These are phyloP conservation scores for Dunckerocampus dactyliophorus DNA, from an alignment of 2,113 vertebrate species.

Conservation along the genomic window DNA sequence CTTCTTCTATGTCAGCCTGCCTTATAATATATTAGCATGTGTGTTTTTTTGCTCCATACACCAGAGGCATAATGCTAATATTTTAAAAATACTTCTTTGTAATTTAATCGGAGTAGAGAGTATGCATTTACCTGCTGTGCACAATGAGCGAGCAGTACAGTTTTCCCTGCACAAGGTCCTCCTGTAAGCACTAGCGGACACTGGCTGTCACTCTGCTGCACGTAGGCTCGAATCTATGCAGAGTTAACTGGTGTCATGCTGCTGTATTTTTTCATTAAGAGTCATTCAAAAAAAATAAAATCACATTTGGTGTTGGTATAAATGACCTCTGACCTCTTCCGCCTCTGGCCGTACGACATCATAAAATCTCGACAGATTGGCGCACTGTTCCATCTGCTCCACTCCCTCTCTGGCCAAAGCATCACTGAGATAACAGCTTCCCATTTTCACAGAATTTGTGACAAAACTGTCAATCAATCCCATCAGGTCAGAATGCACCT, in stretches of 20 bases:
- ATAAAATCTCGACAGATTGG: constrained; percentile 57
- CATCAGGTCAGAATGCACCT: constrained; percentile 67
- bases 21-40: too few species aligned
- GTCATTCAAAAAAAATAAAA: too few species aligned
- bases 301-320: too few species aligned
- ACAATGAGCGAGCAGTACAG: constrained; percentile 72
- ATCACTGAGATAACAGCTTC: constrained; percentile 4
- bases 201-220: constrained; percentile 50
- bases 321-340: constrained; percentile 45
- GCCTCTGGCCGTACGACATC: constrained; percentile 55
- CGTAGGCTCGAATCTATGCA: constrained; percentile 58
- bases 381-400: constrained; percentile 66
- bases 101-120: too few species aligned
- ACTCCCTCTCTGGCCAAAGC: constrained; percentile 37
- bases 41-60: too few species aligned
- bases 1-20: too few species aligned
- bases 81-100: too few species aligned
- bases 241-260: neutral
- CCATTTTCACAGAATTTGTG: neutral
- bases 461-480: constrained; percentile 41
- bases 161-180: constrained; percentile 74
- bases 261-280: neutral
- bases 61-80: too few species aligned
- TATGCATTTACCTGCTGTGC: constrained; percentile 59
- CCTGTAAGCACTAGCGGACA: constrained; percentile 70